phyloP scores from a whole-genome alignment of 2,797 vertebrate species.

The Neostethus bicornis region DNA sequence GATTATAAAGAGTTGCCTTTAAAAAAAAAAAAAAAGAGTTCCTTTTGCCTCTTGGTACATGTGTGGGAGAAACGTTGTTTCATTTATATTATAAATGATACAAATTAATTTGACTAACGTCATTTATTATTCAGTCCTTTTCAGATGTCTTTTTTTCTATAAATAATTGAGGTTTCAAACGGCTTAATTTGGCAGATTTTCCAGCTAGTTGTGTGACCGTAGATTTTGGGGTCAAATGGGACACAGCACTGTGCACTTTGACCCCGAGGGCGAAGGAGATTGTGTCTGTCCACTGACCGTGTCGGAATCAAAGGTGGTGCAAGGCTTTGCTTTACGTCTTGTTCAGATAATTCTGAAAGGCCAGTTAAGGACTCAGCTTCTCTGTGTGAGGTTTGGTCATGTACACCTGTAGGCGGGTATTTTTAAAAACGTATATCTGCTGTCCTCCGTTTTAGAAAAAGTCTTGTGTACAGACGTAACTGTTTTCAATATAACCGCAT shows the following conservation, averaged over 20 bases:
- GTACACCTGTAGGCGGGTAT: too few relatives aligned
- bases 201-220: conserved; percentile 56
- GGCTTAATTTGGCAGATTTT: conserved; percentile 34
- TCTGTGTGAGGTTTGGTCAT: too few relatives aligned
- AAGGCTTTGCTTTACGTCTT: conserved; percentile 28
- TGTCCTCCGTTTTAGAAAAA: too few relatives aligned
- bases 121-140: neutral
- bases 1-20: too few relatives aligned
- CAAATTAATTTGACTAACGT: neutral
- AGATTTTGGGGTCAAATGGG: conserved; percentile 46
- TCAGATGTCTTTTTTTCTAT: conserved; percentile 4
- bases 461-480: too few relatives aligned
- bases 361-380: conserved; percentile 19
- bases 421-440: too few relatives aligned
- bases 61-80: conserved; percentile 4
- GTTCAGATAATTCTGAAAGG: conserved; percentile 9
- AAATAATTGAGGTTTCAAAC: conserved; percentile 27
- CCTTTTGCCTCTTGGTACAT: neutral
- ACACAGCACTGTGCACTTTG: conserved; percentile 57
- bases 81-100: neutral
- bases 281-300: conserved; percentile 50
- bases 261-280: conserved; percentile 43
- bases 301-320: conserved; percentile 45
- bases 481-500: too few relatives aligned
- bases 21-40: too few relatives aligned